These are phyloP conservation scores for Apodemus sylvaticus DNA, from an alignment of 2,113 vertebrate genomes.

Conservation along the genomic window DNA sequence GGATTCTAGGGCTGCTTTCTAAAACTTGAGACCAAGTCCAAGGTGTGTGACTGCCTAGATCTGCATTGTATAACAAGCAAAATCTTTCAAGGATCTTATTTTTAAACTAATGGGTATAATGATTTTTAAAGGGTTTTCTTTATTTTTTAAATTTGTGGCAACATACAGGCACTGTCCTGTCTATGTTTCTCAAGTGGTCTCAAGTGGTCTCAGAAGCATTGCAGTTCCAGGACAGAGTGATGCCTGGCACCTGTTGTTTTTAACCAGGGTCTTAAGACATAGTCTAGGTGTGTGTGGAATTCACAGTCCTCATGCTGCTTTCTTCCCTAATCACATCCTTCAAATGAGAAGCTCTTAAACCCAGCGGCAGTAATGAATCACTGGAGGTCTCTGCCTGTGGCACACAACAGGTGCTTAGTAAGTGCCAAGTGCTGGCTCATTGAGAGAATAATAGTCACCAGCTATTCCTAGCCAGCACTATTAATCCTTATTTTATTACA, in stretches of 20 bases:
- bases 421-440: background rate
- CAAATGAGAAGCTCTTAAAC: constrained; percentile 4
- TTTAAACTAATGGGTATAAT: constrained; percentile 64
- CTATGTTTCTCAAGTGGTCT: constrained; percentile 58
- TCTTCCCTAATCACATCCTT: background rate
- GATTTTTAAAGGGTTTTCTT: background rate
- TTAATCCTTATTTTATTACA: background rate
- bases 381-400: background rate
- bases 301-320: background rate
- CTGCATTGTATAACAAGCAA: background rate
- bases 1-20: background rate
- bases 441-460: background rate
- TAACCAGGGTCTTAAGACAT: background rate
- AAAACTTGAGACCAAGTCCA: background rate
- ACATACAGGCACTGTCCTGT: constrained; percentile 57
- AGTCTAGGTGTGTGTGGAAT: background rate
- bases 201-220: constrained; percentile 29
- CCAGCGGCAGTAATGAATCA: background rate
- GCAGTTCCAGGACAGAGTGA: constrained; percentile 39
- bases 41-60: background rate
- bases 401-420: background rate
- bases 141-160: constrained; percentile 48
- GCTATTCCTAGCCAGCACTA: background rate
- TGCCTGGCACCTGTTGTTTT: background rate
- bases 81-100: constrained; percentile 56